Evolutionary conservation across 2,888 invertebrate species (phyloP), one percentile per base, ranked within the genome.

Genomic region (Drosophila prostipennis): DNA sequence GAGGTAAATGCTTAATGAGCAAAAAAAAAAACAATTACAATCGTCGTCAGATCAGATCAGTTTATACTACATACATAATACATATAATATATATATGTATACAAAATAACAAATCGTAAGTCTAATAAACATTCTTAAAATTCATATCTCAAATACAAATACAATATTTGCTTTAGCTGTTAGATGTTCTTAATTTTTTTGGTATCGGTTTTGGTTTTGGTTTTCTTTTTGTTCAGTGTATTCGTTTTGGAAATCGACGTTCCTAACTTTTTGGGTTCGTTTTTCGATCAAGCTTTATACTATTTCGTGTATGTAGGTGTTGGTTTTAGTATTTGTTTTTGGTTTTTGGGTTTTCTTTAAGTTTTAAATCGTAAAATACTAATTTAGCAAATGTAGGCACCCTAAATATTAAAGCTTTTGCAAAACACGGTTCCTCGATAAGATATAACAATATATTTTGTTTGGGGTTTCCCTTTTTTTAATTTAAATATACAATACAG

Each of bases 371-470:
- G 87, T 90, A 90, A 90, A 90, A 91, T 89, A 89, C 91, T 91
- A 91, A 91, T 90, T 90, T 91, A 91, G 91, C 91, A 92, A 91
- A 91, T 92, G 91, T 91, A 91, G 92, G 91, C 91, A 91, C 91
- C 91, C 91, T 92, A 91, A 91, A 91, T 92, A 89, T 91, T 91
- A 91, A 91, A 91, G 91, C 91, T 91, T 91, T 90, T 91, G 91
- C 91, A 91, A 91, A 90, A 91, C 91, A 91, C 89, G 89, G 89
- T 90, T 89, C 83, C 87, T 89, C 91, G 84, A 81, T 86, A 88
- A 87, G 84, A 82, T 84, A 77, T 84, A 88, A 89, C 82, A 87
- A 87, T 83, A 70, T 74, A 52, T 64, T 51, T 59, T 67, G 39
- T 23, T 56, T 53, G 64, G 51, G 59, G 13, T 56, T 34, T 19